phyloP scores from a whole-genome alignment of 2,888 invertebrate species.

The Acrobeloides nanus region DNA sequence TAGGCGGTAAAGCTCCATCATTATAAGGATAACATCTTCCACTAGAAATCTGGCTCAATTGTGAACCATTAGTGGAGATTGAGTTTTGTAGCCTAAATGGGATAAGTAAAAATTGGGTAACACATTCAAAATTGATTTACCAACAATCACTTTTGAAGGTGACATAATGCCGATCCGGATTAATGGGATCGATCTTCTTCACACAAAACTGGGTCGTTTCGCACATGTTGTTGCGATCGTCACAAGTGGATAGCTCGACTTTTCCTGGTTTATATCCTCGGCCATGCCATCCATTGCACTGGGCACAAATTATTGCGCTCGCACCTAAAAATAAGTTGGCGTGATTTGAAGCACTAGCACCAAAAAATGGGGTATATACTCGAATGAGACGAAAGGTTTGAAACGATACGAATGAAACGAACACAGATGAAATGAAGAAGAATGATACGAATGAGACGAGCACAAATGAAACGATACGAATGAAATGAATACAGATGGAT shows the following conservation, averaged over 20 bases:
- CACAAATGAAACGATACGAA: no score
- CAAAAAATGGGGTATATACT: no score
- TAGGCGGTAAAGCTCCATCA: slow-evolving; percentile 9
- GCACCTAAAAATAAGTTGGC: no score
- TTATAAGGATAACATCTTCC: slow-evolving; percentile 9
- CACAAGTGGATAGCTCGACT: slow-evolving; percentile 12
- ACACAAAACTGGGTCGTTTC: slow-evolving; percentile 17
- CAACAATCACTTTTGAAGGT: slow-evolving; percentile 18
- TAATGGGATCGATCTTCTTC: slow-evolving; percentile 19
- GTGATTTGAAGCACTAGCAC: no score
- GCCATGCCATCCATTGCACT: slow-evolving; percentile 17
- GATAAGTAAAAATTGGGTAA: background rate
- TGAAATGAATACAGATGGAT: no score
- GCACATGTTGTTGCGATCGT: slow-evolving; percentile 16
- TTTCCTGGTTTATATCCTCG: slow-evolving; percentile 11
- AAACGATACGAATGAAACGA: no score
- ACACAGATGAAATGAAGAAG: no score
- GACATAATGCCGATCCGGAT: slow-evolving; percentile 6
- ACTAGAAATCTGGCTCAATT: slow-evolving; percentile 7
- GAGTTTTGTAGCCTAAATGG: slow-evolving; percentile 1
- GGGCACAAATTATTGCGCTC: slow-evolving; percentile 7
- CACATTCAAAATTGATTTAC: slow-evolving; percentile 5
- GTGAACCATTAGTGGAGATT: slow-evolving; percentile 2
- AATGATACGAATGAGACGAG: no score
- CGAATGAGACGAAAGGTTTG: no score